phyloP scores from a whole-genome alignment of 2,113 vertebrate genomes.

The chimpanzee (Pan troglodytes) region NHGRI_mPanTro3-v2.1_pri NC_072410.2:82250001-82250500 shows the following conservation, averaged over 20 bases:
- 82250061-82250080: background rate
- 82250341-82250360: background rate
- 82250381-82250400: background rate
- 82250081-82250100: background rate
- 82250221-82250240: conserved; percentile 29
- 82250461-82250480: background rate
- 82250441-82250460: background rate
- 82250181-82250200: background rate
- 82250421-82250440: background rate
- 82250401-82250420: background rate
- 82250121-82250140: background rate
- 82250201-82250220: background rate
- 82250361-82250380: background rate
- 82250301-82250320: conserved; percentile 17
- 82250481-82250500: background rate
- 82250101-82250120: background rate
- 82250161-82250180: background rate
- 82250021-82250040: background rate
- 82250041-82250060: background rate
- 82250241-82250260: conserved; percentile 19
- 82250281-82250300: conserved; percentile 48
- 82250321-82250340: background rate
- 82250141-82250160: background rate
- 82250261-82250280: conserved; percentile 54
- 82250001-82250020: background rate